Conservation (phyloP, 1,140 invertebrate species). For the Cyclina sinensis region DNA sequence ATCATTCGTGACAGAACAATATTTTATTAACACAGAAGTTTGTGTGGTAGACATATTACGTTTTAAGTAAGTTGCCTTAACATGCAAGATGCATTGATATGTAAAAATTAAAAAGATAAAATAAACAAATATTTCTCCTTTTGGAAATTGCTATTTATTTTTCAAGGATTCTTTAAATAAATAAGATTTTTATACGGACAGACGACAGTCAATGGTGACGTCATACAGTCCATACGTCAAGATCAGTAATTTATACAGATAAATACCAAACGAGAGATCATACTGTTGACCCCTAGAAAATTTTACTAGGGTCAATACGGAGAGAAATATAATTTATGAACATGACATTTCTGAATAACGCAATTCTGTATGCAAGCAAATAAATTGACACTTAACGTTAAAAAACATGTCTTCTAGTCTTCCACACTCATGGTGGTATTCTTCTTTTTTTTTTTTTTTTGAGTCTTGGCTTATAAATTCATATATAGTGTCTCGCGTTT, state of each 20-base stretch:
- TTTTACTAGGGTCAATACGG: not conserved
- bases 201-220: not conserved
- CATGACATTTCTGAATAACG: too few relatives aligned
- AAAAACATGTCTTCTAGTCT: not conserved
- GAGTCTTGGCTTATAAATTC: conserved; percentile 42
- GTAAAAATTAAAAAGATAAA: too few relatives aligned
- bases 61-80: too few relatives aligned
- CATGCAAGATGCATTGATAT: too few relatives aligned
- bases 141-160: too few relatives aligned
- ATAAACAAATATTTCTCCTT: too few relatives aligned
- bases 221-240: not conserved
- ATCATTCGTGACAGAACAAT: too few relatives aligned
- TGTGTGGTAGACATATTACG: too few relatives aligned
- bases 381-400: too few relatives aligned
- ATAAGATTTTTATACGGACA: not conserved
- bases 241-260: not conserved
- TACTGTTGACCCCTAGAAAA: conserved; percentile 12
- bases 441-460: not conserved
- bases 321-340: not conserved
- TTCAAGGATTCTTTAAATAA: not conserved
- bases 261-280: conserved; percentile 25
- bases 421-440: not conserved
- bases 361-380: too few relatives aligned
- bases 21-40: too few relatives aligned
- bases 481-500: conserved; percentile 44